phyloP scores from a whole-genome alignment of 1,140 invertebrate species.

The Calycopis cecrops region DNA sequence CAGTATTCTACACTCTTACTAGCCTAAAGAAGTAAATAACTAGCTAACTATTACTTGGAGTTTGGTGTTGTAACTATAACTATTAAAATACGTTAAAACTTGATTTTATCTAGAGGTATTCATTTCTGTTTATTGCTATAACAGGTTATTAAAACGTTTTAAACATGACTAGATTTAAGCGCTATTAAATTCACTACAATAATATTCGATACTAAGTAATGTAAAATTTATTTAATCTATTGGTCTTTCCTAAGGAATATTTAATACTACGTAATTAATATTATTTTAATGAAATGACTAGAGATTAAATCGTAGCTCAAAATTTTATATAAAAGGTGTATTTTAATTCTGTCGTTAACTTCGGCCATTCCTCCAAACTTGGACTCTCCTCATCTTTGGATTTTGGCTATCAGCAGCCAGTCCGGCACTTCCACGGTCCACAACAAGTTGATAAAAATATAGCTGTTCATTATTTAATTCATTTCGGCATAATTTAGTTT shows the following conservation, averaged over 20 bases:
- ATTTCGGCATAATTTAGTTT: too few relatives aligned
- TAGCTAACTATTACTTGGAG: neutral
- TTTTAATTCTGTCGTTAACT: too few relatives aligned
- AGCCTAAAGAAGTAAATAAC: too few relatives aligned
- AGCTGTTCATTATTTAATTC: too few relatives aligned
- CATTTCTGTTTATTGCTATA: constrained; percentile 13
- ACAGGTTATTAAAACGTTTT: constrained; percentile 24
- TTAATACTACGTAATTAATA: constrained; percentile 39
- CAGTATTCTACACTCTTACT: too few relatives aligned
- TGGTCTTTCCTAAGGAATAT: constrained; percentile 66
- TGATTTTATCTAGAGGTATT: constrained; percentile 12
- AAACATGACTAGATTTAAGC: constrained; percentile 36
- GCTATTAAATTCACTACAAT: constrained; percentile 38
- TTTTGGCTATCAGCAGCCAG: too few relatives aligned
- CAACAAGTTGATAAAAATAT: too few relatives aligned
- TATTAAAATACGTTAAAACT: constrained; percentile 8
- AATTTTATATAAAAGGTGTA: constrained; percentile 4
- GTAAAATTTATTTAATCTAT: constrained; percentile 31
- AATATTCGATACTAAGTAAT: constrained; percentile 15
- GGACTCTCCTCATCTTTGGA: too few relatives aligned
- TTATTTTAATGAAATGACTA: constrained; percentile 47
- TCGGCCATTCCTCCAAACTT: too few relatives aligned
- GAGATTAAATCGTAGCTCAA: constrained; percentile 23
- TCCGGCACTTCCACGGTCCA: too few relatives aligned
- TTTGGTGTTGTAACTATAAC: constrained; percentile 7